These are phyloP conservation scores for Umimayanthus kanabou DNA, from an alignment of 92 coral and sea anemone genomes.

Conservation along the genomic window DNA sequence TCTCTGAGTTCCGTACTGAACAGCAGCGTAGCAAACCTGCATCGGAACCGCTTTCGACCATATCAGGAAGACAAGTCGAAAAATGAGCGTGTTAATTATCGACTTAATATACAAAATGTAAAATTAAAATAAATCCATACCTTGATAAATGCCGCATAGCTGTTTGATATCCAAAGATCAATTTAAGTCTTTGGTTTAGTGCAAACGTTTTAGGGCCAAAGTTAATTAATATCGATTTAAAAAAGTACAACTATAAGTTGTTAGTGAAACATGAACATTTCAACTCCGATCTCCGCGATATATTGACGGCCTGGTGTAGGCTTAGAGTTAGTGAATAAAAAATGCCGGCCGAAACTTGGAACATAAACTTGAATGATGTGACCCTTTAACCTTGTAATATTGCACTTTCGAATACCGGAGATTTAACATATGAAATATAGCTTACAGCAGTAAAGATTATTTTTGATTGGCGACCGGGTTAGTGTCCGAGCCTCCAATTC, in stretches of 20 bases:
- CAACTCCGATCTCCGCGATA: neutral
- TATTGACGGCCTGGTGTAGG: neutral
- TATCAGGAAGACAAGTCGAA: neutral
- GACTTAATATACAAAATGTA: neutral
- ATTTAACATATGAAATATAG: conserved; percentile 2
- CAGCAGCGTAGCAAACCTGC: neutral
- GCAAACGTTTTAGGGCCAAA: conserved; percentile 1
- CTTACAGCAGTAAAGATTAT: neutral
- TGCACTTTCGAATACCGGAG: conserved; percentile 11
- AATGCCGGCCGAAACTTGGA: neutral
- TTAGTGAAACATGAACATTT: neutral
- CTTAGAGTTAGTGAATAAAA: neutral
- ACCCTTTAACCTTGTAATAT: conserved; percentile 37
- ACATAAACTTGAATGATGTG: conserved; percentile 10
- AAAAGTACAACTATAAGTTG: neutral
- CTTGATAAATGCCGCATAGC: neutral
- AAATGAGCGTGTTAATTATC: conserved; percentile 14
- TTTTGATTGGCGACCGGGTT: conserved; percentile 7
- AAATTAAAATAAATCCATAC: conserved; percentile 8
- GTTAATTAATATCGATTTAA: neutral
- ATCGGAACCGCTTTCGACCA: neutral
- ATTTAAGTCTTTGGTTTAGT: neutral
- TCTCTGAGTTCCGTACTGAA: neutral
- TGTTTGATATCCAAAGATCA: neutral
- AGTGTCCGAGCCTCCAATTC: conserved; percentile 26